A percentile compares a stretch with the other conserved stretches of the same genome.
Conservation (phyloP, 1,140 invertebrate species). For the Metaphire vulgaris region DNA sequence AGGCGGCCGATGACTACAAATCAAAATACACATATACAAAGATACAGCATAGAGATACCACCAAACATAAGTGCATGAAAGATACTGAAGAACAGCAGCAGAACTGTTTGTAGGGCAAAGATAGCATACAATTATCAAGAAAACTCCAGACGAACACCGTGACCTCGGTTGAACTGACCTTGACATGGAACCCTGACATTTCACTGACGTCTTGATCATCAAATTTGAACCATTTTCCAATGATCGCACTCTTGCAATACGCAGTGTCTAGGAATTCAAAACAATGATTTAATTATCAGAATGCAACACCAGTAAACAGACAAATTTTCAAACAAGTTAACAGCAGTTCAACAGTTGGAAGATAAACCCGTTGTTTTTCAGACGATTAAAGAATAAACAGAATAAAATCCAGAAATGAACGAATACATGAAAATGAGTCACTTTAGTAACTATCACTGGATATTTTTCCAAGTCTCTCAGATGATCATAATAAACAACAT, state of each 20-base stretch:
- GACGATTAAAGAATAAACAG: no score
- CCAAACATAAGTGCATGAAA: constrained; percentile 27
- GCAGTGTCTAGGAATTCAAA: constrained; percentile 65
- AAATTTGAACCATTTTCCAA: constrained; percentile 77
- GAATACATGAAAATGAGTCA: no score
- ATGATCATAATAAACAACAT: no score
- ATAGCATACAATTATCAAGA: background rate
- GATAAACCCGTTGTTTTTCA: no score
- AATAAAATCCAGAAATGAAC: no score
- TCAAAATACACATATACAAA: no score
- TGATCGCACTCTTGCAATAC: constrained; percentile 58
- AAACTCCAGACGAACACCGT: background rate
- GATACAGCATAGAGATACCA: constrained; percentile 29
- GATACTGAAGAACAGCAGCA: background rate
- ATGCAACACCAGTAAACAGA: no score
- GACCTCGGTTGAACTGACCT: constrained; percentile 36
- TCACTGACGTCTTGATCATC: constrained; percentile 77
- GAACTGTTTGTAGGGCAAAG: background rate
- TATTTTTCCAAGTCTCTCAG: no score
- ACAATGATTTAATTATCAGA: no score
- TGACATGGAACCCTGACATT: constrained; percentile 63
- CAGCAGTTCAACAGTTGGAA: no score
- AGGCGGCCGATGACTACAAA: constrained; percentile 62
- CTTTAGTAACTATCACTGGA: no score
- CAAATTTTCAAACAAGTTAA: no score